phyloP scores from a whole-genome alignment of 2,888 invertebrate species.

The Ectemnius cavifrons region DNA sequence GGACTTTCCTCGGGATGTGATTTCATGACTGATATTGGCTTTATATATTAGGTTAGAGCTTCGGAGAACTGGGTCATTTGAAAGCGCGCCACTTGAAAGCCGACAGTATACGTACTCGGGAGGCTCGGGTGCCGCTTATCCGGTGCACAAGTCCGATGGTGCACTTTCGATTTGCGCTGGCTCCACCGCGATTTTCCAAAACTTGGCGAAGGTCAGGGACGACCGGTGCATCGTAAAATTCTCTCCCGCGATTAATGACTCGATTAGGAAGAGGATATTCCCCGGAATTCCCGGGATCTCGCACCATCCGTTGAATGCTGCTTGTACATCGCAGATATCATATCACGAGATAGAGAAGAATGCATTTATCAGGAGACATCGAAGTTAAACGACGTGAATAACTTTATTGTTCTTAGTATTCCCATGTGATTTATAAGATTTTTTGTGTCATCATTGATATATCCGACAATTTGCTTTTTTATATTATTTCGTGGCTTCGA shows the following conservation, averaged over 20 bases:
- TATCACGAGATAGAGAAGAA: slow-evolving; percentile 4
- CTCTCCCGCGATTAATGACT: neutral
- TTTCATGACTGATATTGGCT: neutral
- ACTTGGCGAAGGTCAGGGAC: slow-evolving; percentile 1
- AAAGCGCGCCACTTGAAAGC: slow-evolving; percentile 51
- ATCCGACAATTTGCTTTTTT: too few species aligned
- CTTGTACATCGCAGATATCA: neutral
- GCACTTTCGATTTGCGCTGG: slow-evolving; percentile 2
- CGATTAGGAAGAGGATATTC: neutral
- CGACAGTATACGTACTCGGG: slow-evolving; percentile 2
- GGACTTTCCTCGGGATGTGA: too few species aligned
- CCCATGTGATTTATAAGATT: neutral
- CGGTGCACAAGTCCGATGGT: slow-evolving; percentile 3
- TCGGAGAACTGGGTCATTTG: slow-evolving; percentile 46
- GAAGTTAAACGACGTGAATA: slow-evolving; percentile 6
- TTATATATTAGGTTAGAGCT: slow-evolving; percentile 40
- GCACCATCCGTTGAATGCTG: slow-evolving; percentile 3
- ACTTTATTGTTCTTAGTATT: neutral
- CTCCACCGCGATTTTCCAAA: neutral
- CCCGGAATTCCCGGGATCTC: neutral
- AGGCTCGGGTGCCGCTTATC: neutral
- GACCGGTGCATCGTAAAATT: neutral
- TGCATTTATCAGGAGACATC: slow-evolving; percentile 3
- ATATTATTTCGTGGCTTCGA: too few species aligned
- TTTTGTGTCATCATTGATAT: neutral